A percentile compares a stretch with the other conserved stretches of the same genome.
These are phyloP conservation scores for Diadophis punctatus DNA, from an alignment of 2,113 vertebrate species.

Conservation along the genomic window DNA sequence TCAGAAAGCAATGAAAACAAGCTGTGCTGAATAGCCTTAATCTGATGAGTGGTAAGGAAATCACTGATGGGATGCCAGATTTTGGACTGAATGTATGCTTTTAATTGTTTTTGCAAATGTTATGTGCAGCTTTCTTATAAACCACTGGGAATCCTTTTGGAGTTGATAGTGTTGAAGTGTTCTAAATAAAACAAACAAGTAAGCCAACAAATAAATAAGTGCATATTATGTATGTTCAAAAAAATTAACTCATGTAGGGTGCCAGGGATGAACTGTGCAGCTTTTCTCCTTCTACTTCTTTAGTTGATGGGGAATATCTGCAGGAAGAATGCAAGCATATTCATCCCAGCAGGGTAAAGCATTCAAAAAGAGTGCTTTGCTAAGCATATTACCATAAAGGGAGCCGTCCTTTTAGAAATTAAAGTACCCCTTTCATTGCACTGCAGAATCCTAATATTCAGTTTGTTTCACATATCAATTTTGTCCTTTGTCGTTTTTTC, in stretches of 20 bases:
- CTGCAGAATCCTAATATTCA: background rate
- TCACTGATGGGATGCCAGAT: background rate
- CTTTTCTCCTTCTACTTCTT: background rate
- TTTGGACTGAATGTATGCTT: background rate
- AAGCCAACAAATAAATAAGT: background rate
- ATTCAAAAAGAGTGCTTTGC: background rate
- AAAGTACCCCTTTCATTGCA: background rate
- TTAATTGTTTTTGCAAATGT: background rate
- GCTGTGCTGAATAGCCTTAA: background rate
- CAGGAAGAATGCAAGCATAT: background rate
- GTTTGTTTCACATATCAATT: background rate
- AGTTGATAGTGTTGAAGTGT: background rate
- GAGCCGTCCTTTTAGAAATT: background rate
- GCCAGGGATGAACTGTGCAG: background rate
- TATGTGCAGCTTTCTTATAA: background rate
- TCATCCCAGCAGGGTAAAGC: background rate
- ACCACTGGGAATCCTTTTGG: background rate
- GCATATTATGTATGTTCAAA: background rate
- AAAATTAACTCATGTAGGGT: background rate
- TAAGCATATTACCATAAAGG: background rate
- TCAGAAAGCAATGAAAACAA: background rate
- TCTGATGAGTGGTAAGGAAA: background rate
- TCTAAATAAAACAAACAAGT: background rate
- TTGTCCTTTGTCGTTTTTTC: background rate
- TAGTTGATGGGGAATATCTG: background rate